Evolutionary conservation across 2,888 invertebrate species (phyloP).

Genomic region (Smittia aterrima): DNA sequence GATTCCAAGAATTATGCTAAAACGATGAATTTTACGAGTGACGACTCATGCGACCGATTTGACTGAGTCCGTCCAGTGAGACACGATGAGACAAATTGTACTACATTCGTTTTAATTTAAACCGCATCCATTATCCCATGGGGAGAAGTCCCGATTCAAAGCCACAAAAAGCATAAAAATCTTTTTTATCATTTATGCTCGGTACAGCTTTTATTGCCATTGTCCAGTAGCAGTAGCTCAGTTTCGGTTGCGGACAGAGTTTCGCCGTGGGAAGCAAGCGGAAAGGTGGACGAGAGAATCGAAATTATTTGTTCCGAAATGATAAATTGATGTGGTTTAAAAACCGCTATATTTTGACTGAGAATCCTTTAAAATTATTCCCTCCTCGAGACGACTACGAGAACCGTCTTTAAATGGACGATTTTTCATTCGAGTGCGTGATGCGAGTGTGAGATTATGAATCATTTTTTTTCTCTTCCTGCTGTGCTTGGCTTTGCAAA

Average conservation of each 20-base stretch:
- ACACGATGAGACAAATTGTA: no score
- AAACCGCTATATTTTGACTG: background rate
- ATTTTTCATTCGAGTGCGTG: background rate
- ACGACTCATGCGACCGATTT: no score
- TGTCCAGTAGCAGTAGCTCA: no score
- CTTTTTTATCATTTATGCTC: background rate
- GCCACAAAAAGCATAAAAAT: background rate
- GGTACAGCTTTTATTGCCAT: no score
- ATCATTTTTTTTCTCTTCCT: no score
- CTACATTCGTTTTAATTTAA: background rate
- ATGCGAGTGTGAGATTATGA: background rate
- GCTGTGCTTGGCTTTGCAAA: no score
- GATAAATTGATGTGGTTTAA: constrained; percentile 30
- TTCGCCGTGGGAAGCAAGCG: no score
- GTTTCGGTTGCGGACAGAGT: no score
- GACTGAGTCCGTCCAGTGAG: no score
- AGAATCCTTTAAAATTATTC: background rate
- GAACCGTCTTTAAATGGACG: background rate
- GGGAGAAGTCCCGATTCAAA: background rate
- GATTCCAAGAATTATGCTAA: background rate
- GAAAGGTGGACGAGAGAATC: background rate
- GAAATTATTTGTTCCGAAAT: constrained; percentile 19
- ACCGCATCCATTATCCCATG: constrained; percentile 37
- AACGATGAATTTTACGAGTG: no score
- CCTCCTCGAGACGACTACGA: background rate